These are phyloP conservation scores for Dipodomys stephensi DNA, from an alignment of 2,113 vertebrate species.

Conservation along the genomic window DNA sequence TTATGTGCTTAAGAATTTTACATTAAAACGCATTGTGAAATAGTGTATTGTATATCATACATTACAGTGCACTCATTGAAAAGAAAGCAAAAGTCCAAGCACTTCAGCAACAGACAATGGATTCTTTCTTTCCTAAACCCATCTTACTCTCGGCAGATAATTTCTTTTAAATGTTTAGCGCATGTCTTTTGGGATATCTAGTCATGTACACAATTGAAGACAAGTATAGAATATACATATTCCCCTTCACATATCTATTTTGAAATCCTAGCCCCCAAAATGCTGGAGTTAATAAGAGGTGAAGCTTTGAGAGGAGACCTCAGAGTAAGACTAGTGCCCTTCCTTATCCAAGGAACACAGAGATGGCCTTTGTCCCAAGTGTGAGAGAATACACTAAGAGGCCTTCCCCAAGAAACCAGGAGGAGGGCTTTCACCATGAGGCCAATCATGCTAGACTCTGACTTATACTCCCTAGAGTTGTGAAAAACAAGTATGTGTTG, in stretches of 20 bases:
- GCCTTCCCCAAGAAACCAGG: neutral
- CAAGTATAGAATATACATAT: neutral
- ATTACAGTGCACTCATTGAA: neutral
- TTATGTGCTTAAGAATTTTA: neutral
- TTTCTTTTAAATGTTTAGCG: conserved; percentile 23
- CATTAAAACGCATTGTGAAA: conserved; percentile 15
- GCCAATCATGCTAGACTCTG: neutral
- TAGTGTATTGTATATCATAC: neutral
- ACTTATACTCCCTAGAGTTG: neutral
- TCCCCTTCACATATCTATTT: neutral
- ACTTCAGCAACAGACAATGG: neutral
- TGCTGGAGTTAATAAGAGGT: neutral
- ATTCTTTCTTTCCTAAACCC: conserved; percentile 20
- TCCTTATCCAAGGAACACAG: neutral
- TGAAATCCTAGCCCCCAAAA: neutral
- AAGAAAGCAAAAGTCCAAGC: neutral
- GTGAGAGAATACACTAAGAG: neutral
- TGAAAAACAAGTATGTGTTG: neutral
- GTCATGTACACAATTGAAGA: conserved; percentile 7
- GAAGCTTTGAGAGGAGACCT: neutral
- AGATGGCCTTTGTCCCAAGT: neutral
- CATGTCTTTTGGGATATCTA: conserved; percentile 22
- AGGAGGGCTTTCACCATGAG: neutral
- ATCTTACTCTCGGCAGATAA: neutral
- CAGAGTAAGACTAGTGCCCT: neutral